Evolutionary conservation across 2,113 vertebrate species (phyloP).

Genomic region (Nerophis ophidion): DNA sequence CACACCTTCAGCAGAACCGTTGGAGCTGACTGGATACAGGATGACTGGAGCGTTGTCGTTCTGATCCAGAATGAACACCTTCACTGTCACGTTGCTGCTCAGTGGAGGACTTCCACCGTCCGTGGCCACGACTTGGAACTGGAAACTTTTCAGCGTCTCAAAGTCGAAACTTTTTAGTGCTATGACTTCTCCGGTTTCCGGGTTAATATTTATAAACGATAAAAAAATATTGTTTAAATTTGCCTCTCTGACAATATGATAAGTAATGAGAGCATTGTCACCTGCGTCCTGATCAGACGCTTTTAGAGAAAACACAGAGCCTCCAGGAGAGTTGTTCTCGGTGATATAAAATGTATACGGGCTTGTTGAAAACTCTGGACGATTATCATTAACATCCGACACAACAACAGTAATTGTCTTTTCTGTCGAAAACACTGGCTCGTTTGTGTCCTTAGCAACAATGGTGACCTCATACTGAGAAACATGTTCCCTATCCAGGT

Average conservation of each 20-base stretch:
- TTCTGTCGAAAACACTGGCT: constrained; percentile 28
- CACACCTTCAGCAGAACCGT: no score
- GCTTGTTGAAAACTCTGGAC: constrained; percentile 36
- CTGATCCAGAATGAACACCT: no score
- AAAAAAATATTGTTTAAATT: background rate
- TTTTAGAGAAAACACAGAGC: constrained; percentile 39
- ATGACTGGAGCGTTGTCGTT: no score
- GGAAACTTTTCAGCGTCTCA: no score
- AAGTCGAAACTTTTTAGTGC: constrained; percentile 27
- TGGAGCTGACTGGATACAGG: no score
- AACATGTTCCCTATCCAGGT: constrained; percentile 43
- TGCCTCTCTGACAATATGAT: constrained; percentile 31
- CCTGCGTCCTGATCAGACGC: constrained; percentile 48
- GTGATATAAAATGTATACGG: constrained; percentile 48
- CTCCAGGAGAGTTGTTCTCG: constrained; percentile 53
- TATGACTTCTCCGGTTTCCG: constrained; percentile 40
- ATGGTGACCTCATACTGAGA: constrained; percentile 59
- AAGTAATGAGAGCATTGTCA: constrained; percentile 41
- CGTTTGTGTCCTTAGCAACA: constrained; percentile 42
- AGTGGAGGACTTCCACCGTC: constrained; percentile 43
- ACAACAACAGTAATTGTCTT: constrained; percentile 46
- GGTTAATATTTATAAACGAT: constrained; percentile 43
- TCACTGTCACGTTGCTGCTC: constrained; percentile 15
- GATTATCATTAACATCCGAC: constrained; percentile 65
- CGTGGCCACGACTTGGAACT: background rate